A percentile compares a stretch with the other conserved stretches of the same genome.
These are phyloP conservation scores for Hylyphantes graminicola DNA, from an alignment of 1,140 invertebrate species.

Conservation along the genomic window DNA sequence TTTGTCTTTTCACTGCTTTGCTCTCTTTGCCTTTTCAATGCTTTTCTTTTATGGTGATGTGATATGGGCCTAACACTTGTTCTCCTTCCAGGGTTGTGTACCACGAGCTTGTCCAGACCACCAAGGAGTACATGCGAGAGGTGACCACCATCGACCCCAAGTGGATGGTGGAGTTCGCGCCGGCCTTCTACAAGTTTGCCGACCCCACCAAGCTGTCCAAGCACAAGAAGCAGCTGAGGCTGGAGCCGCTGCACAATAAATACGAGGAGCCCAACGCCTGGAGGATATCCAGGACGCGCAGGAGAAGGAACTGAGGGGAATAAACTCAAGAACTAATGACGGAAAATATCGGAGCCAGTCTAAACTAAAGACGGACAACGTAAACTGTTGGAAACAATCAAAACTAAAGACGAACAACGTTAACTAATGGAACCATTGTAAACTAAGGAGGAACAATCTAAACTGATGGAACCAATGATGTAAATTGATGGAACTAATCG, in stretches of 20 bases:
- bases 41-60: not conserved
- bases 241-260: slow-evolving; percentile 98
- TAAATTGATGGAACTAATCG: too few species aligned
- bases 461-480: too few species aligned
- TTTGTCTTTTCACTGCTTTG: too few species aligned
- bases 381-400: too few species aligned
- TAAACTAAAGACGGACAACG: too few species aligned
- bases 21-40: too few species aligned
- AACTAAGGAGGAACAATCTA: too few species aligned
- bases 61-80: not conserved
- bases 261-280: slow-evolving; percentile 99
- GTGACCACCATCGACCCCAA: slow-evolving; percentile 99
- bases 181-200: slow-evolving; percentile 99
- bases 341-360: too few species aligned
- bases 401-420: too few species aligned
- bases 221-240: slow-evolving; percentile 98
- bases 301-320: slow-evolving; percentile 81
- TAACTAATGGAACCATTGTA: too few species aligned
- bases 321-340: not conserved
- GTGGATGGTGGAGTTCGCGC: slow-evolving; percentile 99
- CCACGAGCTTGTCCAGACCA: slow-evolving; percentile 98
- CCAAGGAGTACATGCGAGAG: slow-evolving; percentile 99
- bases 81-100: slow-evolving; percentile 87
- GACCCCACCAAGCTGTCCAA: slow-evolving; percentile 99
- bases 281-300: slow-evolving; percentile 94